Base-by-base conservation (phyloP, 2,113 vertebrate genomes). In the Speoplatyrhinus poulsoni region DNA sequence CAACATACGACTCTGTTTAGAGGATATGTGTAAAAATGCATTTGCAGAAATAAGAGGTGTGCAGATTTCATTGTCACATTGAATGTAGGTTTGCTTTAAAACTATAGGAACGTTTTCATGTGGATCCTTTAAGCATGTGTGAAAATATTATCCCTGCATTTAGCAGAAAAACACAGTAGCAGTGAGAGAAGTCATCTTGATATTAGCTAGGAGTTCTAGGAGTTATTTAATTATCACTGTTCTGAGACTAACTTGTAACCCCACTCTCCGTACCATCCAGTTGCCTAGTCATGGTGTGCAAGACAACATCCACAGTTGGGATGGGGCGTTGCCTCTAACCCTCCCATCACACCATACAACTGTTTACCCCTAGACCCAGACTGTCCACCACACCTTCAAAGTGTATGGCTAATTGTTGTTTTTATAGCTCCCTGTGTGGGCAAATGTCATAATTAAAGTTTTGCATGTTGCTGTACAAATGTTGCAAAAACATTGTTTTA, bases 171-270 rank as follows among this genome's bases (percentile, higher is more conserved):
- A 26, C 11, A 19, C 16, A 67, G 72, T 63, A 78, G 62, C 73
- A 65, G 77, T 17, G 59, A 58, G 53, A 75, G 61, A 15, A 41
- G 12, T 7, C 65, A 58, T 26, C 4, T 67, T 60, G 15, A 11
- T 33, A 12, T 72, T 47, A 66, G 58, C 75, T 82, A 26, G 26
- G 26, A 26, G 1, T 26, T 77, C 73, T 69, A 54, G 69, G 36
- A 41, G 36, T 66, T 84, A 12, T 58, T 87, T 88, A 82, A 91
- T 91, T 89, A 88, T 85, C 88, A 86, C 80, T 48, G 46, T 12
- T 15, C 12, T 66, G 88, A 76, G 73, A 82, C 61, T 52, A 33
- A 6, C 46, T 55, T 67, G 62, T 47, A 57, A 61, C 53, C 47
- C 19, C 11, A 4, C 0, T 2, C 13, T 70, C 41, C 60, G 9